phyloP scores from a whole-genome alignment of 2,888 invertebrate species.

The Sacculina carcini region DNA sequence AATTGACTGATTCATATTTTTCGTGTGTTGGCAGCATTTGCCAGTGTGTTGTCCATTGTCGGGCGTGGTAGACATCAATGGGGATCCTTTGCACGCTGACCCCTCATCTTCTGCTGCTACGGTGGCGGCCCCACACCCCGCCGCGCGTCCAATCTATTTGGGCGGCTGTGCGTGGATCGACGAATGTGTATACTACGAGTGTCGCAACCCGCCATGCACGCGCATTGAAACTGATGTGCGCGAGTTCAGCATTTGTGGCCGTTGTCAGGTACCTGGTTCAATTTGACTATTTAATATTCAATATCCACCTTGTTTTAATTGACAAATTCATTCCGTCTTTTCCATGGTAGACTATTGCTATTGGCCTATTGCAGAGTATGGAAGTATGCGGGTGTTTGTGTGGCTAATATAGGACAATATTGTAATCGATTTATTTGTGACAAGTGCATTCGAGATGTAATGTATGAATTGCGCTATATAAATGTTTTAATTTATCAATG shows the following conservation, averaged over 20 bases:
- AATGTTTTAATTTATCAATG: no score
- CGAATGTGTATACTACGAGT: constrained; percentile 24
- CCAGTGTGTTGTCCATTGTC: not conserved
- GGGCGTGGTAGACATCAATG: constrained; percentile 7
- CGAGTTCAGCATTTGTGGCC: constrained; percentile 26
- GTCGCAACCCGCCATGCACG: constrained; percentile 26
- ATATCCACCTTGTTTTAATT: not conserved
- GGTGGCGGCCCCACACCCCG: constrained; percentile 18
- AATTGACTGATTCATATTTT: no score
- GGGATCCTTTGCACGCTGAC: constrained; percentile 18
- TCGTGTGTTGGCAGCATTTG: not conserved
- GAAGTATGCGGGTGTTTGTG: not conserved
- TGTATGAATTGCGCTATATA: no score
- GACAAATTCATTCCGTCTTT: not conserved
- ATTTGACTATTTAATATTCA: not conserved
- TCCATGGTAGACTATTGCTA: not conserved
- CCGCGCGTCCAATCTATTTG: no score
- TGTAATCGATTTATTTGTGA: no score
- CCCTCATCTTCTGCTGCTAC: constrained; percentile 22
- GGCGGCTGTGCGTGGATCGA: no score
- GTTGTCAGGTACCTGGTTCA: constrained; percentile 20
- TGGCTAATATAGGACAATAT: no score
- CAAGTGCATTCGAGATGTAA: no score
- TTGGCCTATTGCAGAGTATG: not conserved
- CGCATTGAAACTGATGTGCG: constrained; percentile 24